Base-by-base conservation (phyloP, 2,888 invertebrate genomes). In the Anarsia innoxiella region DNA sequence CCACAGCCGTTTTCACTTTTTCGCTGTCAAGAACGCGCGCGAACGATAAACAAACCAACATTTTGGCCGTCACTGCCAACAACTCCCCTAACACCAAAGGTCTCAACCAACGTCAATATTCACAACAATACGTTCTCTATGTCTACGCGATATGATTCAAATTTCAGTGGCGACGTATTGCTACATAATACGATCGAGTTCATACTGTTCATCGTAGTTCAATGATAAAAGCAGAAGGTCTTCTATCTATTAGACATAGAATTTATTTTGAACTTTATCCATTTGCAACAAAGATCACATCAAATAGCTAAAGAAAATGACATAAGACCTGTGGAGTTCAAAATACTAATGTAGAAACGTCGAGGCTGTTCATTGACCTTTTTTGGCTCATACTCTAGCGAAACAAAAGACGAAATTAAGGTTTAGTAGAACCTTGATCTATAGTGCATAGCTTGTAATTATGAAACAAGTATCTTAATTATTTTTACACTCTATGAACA, bases 301-400 rank as follows among this genome's bases (percentile, higher is more conserved):
- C 71, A 37, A 51, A 51, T 39, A 49, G 42, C 42, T 50, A 45
- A 31, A 16, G 33, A 41, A 51, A 41, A 49, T 51, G 45, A 58
- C 57, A 55, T 57, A 62, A 53, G 66, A 56, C 55, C 68, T 72
- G 53, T 59, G 49, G 56, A 62, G 51, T 64, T 49, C 46, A 47
- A 53, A 52, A 49, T 51, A 53, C 46, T 58, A 56, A 66, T 70
- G 71, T 77, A 76, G 78, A 83, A 83, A 80, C 80, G 74, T 69
- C 83, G 82, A 83, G 80, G 83, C 79, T 82, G 83, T 82, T 82
- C 84, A 75, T 82, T 83, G 84, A 84, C 83, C 83, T 83, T 83
- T 82, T 78, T 79, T 71, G 75, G 71, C 71, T 75, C 78, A 76
- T 76, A 79, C 73, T 68, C 73, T 64, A 73, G 68, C 66, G 74